Evolutionary conservation across 2,888 invertebrate genomes (phyloP), one percentile per base, ranked within the genome.

Genomic region (Chrysolina haemoptera): DNA sequence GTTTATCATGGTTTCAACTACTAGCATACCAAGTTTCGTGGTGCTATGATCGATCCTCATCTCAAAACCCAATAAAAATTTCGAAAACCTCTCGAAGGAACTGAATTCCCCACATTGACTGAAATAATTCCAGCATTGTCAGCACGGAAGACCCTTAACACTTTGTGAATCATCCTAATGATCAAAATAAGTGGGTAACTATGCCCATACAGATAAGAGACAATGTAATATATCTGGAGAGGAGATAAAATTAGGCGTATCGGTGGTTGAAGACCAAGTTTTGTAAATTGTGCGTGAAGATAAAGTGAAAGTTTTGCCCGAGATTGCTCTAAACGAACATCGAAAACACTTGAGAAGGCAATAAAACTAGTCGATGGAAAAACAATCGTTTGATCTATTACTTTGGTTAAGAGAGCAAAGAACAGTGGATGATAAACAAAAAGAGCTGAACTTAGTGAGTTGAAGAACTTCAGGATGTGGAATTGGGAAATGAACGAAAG

Each of bases 371-470:
- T 64, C 55, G 35, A 68, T 73, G 68, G 68, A 68, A 68, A 68
- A 73, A 68, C 72, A 73, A 73, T 73, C 64, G 67, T 55, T 64
- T 73, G 68, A 73, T 73, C 59, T 68, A 68, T 68, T n/a, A 35
- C 59, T 59, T 46, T 53, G 14, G 27, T 40, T 22, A 72, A 72
- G 64, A 41, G 66, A 48, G 62, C 46, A 64, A 50, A 55, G 64
- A 50, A 43, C 53, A 63, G 64, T 16, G 43, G 64, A 64, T 73
- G 65, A 63, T 68, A 68, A 68, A 20, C 14, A n/a, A 59, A 35
- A 59, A 35, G n/a, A n/a, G 22, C 8, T 6, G 9, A 59, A 59
- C 35, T 59, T 27, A 16, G 11, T 5, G 53, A 53, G 59, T 59
- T 14, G 27, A 35, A 14, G n/a, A 27, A 59, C 27, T 35, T 14